phyloP scores from a whole-genome alignment of 2,888 invertebrate species.

The Apodemia mormo region DNA sequence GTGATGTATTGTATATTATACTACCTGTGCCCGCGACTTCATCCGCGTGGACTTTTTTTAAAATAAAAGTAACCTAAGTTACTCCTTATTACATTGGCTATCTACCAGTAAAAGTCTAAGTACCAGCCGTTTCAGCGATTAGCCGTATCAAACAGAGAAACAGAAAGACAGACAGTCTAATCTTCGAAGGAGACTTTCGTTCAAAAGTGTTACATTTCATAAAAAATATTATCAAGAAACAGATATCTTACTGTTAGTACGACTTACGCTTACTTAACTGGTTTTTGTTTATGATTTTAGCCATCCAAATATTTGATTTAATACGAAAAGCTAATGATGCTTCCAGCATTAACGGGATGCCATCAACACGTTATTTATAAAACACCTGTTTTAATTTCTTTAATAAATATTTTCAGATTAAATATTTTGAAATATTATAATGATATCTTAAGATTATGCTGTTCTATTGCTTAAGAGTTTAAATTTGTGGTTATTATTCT shows the following conservation, averaged over 20 bases:
- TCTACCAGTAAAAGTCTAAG: too few species aligned
- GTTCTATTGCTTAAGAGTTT: not conserved
- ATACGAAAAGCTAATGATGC: constrained; percentile 44
- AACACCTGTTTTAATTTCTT: constrained; percentile 35
- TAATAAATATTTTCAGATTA: not conserved
- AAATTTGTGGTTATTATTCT: not conserved
- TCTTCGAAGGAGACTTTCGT: too few species aligned
- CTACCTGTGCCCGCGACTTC: too few species aligned
- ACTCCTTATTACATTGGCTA: too few species aligned
- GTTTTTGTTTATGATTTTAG: constrained; percentile 48
- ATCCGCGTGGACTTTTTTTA: too few species aligned
- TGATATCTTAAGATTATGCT: not conserved
- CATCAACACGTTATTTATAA: constrained; percentile 57
- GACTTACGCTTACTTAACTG: not conserved
- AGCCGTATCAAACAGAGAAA: too few species aligned
- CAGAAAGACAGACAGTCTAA: too few species aligned
- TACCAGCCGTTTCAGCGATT: too few species aligned
- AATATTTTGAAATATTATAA: constrained; percentile 9
- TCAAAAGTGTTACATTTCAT: too few species aligned
- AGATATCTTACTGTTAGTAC: not conserved
- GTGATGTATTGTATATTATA: too few species aligned
- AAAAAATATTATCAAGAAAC: not conserved
- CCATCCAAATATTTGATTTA: constrained; percentile 64
- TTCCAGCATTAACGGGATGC: constrained; percentile 45
- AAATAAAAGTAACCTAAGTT: too few species aligned